Base-by-base conservation (phyloP, 2,888 invertebrate species). In the Trimorus sp. region DNA sequence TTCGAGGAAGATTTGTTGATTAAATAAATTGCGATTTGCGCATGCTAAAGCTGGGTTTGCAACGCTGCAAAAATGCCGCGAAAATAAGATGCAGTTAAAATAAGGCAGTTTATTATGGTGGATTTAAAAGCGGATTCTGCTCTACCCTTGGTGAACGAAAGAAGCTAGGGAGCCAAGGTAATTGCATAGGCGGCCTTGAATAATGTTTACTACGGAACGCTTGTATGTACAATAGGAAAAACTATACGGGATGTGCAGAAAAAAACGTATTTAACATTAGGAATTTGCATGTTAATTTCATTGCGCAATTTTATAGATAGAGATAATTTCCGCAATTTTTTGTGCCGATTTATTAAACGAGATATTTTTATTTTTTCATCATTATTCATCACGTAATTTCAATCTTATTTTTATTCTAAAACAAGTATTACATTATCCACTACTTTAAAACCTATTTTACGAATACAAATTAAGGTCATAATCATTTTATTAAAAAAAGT, bases 121-220 rank as follows among this genome's bases (percentile, higher is more conserved):
- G 45, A 68, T 54, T 68, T 54, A 48, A 58, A 45, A 56, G 45
- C 68, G 58, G 48, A 58, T 48, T 38, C 49, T 70, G 58, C 40
- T 48, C 69, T 70, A 49, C 59, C 48, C 69, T 58, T 68, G n/a
- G 42, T 36, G 68, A 56, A 68, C 58, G 68, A 58, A 68, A 65
- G 66, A 66, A 66, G 66, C 40, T 66, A 66, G 42, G 54, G 54
- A 65, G 53, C 16, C 42, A 51, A 66, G 54, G 66, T 66, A 66
- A 66, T 66, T 66, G 66, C 66, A 66, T 42, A 54, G 66, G 42
- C 26, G 53, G 37, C 56, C 56, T 68, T 68, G 68, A 15, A 68
- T 56, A 58, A 68, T 56, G n/a, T 54, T 53, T 66, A 66, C 40
- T 66, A 54, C 54, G 40, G 54, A 53, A 66, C 26, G 42, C 54